phyloP scores from a whole-genome alignment of 2,113 vertebrate species.

The Megaptera novaeangliae region DNA sequence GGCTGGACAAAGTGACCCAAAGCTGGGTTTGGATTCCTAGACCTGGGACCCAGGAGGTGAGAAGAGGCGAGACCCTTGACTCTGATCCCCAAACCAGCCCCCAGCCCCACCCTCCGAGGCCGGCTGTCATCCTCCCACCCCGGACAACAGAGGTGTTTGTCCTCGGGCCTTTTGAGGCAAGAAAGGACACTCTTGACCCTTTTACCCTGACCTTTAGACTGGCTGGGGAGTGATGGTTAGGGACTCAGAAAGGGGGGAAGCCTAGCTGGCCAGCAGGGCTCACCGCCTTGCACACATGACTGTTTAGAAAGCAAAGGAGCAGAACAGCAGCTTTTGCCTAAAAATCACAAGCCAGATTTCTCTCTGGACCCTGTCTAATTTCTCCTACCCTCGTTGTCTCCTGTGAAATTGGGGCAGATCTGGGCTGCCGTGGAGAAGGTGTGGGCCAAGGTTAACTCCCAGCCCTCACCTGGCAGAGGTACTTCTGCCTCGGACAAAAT shows the following conservation, averaged over 20 bases:
- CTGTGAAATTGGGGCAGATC: neutral
- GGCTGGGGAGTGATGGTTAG: neutral
- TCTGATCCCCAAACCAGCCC: too few relatives aligned
- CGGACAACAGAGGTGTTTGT: neutral
- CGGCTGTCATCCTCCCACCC: fast-evolving
- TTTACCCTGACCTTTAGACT: neutral
- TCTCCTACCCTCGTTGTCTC: neutral
- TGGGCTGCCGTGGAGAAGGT: neutral
- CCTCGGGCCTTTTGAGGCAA: too few relatives aligned
- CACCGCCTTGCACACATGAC: fast-evolving
- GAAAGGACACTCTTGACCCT: neutral
- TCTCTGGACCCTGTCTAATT: neutral
- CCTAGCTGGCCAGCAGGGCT: neutral
- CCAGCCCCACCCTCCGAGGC: neutral
- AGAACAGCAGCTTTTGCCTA: neutral
- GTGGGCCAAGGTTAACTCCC: too few relatives aligned
- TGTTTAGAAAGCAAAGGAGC: neutral
- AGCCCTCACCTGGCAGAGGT: neutral
- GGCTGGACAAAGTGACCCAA: neutral
- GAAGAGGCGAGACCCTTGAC: neutral
- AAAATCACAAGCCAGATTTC: neutral
- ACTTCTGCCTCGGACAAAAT: neutral
- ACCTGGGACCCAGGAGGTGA: neutral
- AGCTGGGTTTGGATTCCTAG: neutral
- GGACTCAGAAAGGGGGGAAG: neutral